phyloP scores from a whole-genome alignment of 2,888 invertebrate species.

The Xylota segnis region DNA sequence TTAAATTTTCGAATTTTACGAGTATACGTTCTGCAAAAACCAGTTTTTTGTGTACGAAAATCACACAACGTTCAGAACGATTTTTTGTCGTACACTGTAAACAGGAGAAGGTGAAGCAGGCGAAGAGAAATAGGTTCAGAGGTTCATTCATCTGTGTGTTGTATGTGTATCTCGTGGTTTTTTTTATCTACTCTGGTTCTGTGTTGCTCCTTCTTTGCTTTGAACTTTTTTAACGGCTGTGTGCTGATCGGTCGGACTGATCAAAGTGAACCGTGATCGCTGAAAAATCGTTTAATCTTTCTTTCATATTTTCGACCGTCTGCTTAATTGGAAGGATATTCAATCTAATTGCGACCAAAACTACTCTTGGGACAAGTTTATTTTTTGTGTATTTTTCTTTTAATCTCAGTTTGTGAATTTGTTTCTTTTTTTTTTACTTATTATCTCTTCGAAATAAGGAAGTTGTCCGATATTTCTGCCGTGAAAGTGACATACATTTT shows the following conservation, averaged over 20 bases:
- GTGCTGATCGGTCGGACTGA: slow-evolving; percentile 49
- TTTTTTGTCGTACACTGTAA: slow-evolving; percentile 42
- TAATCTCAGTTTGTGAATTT: not conserved
- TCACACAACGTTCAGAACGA: slow-evolving; percentile 41
- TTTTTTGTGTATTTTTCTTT: not conserved
- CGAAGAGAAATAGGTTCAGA: slow-evolving; percentile 55
- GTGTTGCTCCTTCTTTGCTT: slow-evolving; percentile 37
- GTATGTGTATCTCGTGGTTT: slow-evolving; percentile 21
- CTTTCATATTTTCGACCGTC: slow-evolving; percentile 16
- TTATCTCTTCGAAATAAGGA: not conserved
- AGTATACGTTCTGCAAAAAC: slow-evolving; percentile 51
- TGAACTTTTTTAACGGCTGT: slow-evolving; percentile 44
- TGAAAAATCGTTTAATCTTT: slow-evolving; percentile 16
- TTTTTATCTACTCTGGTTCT: slow-evolving; percentile 19
- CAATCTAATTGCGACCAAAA: slow-evolving; percentile 3
- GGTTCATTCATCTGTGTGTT: slow-evolving; percentile 63
- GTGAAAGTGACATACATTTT: slow-evolving; percentile 64
- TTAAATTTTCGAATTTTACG: slow-evolving; percentile 39
- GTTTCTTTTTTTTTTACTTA: not conserved
- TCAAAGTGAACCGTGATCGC: slow-evolving; percentile 56
- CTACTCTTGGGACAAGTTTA: not conserved
- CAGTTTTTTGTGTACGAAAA: slow-evolving; percentile 69
- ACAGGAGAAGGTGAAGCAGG: slow-evolving; percentile 18
- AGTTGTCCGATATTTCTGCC: slow-evolving; percentile 25
- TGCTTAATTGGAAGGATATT: slow-evolving; percentile 50